These are phyloP conservation scores for Protophormia terraenovae DNA, from an alignment of 2,888 invertebrate species.

Conservation along the genomic window DNA sequence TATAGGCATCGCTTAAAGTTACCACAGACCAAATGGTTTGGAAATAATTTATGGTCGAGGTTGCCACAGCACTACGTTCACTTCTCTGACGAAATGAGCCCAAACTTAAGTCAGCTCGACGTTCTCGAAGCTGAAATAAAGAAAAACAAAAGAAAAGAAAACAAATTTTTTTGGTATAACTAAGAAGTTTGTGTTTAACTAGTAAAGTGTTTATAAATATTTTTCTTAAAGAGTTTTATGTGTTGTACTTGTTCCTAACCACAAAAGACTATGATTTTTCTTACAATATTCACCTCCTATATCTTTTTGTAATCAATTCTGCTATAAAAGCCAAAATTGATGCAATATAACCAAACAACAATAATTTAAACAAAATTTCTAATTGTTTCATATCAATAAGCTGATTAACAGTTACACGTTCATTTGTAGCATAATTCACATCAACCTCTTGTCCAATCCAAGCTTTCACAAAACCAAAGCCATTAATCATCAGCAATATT, in stretches of 20 bases:
- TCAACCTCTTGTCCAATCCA: constrained; percentile 55
- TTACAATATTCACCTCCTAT: no score
- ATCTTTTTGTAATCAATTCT: no score
- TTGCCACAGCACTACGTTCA: constrained; percentile 56
- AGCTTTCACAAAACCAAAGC: constrained; percentile 55
- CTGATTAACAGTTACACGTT: not conserved
- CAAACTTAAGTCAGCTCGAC: constrained; percentile 65
- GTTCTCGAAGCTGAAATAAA: constrained; percentile 61
- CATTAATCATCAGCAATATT: constrained; percentile 42
- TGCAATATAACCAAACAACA: not conserved
- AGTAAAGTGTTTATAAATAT: no score
- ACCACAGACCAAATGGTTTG: constrained; percentile 63
- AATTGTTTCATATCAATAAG: constrained; percentile 17
- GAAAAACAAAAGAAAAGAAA: not conserved
- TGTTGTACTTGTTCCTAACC: no score
- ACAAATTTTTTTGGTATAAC: not conserved
- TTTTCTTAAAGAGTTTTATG: no score
- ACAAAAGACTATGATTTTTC: no score
- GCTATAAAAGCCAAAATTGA: no score
- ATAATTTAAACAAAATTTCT: not conserved
- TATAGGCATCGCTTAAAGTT: constrained; percentile 30
- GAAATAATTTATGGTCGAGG: constrained; percentile 57
- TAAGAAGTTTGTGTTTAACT: not conserved
- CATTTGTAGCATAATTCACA: not conserved
- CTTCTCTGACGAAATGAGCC: constrained; percentile 68